Base-by-base conservation (phyloP, 92 coral and sea anemone species). In the Epizoanthus rinbou region DNA sequence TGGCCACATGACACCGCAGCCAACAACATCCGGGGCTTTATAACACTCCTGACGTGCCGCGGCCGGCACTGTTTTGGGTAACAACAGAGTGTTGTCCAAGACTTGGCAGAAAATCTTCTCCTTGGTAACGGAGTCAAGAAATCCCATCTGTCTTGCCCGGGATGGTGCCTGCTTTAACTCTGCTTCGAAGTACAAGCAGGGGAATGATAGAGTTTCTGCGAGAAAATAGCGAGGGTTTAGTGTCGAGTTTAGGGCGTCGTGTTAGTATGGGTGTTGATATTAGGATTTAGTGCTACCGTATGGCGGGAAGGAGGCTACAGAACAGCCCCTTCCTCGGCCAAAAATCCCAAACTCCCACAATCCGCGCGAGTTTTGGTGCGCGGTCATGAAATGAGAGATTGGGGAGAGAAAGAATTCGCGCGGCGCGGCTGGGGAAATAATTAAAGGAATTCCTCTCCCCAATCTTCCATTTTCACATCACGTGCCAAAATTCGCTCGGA, bases 131-230 rank as follows among this genome's bases (percentile, higher is more conserved):
- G 64, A 54, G 80, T 92, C 69, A 70, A 90, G 86, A 83, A 90
- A 90, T 5, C 99, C 99, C 84, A 97, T 80, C 64, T 94, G 98
- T 66, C 88, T 90, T 59, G 88, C 90, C 19, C 93, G 93, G 76
- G 89, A 91, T 31, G 97, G 93, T 0, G 93, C 76, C 24, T 91
- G 83, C 59, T 89, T 92, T 25, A 97, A 74, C 81, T 97, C 99
- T 8, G 97, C 94, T 78, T 97, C 99, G 73, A 94, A 97, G 86
- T 97, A 97, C 82, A 94, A 75, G 33, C 98, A 94, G 6, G 98
- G 98, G 54, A 87, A 76, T 16, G 93, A 83, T 9, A 91, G 85
- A 22, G 86, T 13, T 52, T 84, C 99, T 96, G 86, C 19, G 70
- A 69, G 8, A 80, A n/a, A 75, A 71, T 33, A 7, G 18, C 18